phyloP scores from a whole-genome alignment of 2,888 invertebrate species.

The Sphinx pinastri region DNA sequence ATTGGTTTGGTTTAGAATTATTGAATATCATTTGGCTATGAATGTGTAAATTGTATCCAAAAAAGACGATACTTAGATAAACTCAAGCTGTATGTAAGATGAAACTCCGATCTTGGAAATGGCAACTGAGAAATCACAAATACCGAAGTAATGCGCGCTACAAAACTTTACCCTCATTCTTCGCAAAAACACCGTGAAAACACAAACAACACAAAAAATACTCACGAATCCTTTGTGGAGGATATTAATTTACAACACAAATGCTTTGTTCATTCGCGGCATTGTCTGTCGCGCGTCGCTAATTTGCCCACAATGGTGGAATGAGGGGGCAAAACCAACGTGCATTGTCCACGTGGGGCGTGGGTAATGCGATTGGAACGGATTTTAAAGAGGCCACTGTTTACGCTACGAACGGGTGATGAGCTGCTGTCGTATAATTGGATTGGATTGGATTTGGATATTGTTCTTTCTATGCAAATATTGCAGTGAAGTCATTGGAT shows the following conservation, averaged over 20 bases:
- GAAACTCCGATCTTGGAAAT: too few species aligned
- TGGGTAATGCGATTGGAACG: conserved; percentile 20
- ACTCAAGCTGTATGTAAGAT: too few species aligned
- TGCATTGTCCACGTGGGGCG: conserved; percentile 12
- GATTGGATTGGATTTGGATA: neutral
- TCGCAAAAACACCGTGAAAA: conserved; percentile 2
- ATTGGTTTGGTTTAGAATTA: too few species aligned
- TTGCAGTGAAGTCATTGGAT: neutral
- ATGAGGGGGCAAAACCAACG: conserved; percentile 9
- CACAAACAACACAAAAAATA: conserved; percentile 18
- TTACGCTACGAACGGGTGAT: neutral
- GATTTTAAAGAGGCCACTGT: conserved; percentile 10
- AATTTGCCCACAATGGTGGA: conserved; percentile 17
- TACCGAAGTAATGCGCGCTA: neutral
- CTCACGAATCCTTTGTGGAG: neutral
- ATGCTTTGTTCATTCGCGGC: conserved; percentile 1
- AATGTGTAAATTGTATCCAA: too few species aligned
- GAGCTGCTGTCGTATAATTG: neutral
- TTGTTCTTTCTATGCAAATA: neutral
- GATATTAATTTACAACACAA: conserved; percentile 17
- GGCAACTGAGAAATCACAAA: too few species aligned
- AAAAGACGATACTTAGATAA: too few species aligned
- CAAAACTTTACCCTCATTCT: neutral
- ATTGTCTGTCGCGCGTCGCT: conserved; percentile 12
- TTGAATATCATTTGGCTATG: too few species aligned